These are phyloP conservation scores for Melipona bicolor DNA, from an alignment of 2,888 invertebrate species.

Conservation along the genomic window DNA sequence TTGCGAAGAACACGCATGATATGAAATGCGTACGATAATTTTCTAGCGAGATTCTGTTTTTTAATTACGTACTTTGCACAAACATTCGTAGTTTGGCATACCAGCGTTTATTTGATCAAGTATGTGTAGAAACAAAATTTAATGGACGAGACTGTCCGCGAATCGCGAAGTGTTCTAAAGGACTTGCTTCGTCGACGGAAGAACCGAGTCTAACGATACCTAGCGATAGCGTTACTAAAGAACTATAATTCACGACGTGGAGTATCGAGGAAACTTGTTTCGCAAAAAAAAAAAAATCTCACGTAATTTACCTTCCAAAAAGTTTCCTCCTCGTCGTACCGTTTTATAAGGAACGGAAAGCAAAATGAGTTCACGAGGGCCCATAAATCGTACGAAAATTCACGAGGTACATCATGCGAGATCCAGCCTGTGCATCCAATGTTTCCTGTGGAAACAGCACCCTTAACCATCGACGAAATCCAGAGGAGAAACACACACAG, in stretches of 20 bases:
- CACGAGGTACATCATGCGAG: not conserved
- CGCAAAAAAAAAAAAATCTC: not conserved
- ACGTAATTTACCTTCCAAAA: not conserved
- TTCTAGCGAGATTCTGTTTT: too few relatives aligned
- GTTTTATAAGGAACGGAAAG: not conserved
- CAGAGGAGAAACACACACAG: not conserved
- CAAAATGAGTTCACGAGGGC: not conserved
- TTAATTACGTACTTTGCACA: too few relatives aligned
- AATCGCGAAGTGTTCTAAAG: not conserved
- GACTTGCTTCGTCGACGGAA: not conserved
- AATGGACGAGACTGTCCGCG: too few relatives aligned
- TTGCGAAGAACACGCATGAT: too few relatives aligned
- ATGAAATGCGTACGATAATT: too few relatives aligned
- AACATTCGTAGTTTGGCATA: too few relatives aligned
- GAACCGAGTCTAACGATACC: not conserved
- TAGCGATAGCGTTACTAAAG: not conserved
- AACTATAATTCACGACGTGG: not conserved
- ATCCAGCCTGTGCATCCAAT: not conserved
- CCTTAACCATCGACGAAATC: conserved; percentile 23
- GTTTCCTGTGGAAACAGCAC: not conserved
- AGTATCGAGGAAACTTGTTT: conserved; percentile 8
- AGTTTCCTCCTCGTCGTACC: not conserved
- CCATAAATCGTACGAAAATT: conserved; percentile 11
- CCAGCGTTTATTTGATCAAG: too few relatives aligned
- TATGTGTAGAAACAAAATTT: too few relatives aligned